Conservation (phyloP, 1,140 invertebrate genomes). For the Venturia canescens region DNA sequence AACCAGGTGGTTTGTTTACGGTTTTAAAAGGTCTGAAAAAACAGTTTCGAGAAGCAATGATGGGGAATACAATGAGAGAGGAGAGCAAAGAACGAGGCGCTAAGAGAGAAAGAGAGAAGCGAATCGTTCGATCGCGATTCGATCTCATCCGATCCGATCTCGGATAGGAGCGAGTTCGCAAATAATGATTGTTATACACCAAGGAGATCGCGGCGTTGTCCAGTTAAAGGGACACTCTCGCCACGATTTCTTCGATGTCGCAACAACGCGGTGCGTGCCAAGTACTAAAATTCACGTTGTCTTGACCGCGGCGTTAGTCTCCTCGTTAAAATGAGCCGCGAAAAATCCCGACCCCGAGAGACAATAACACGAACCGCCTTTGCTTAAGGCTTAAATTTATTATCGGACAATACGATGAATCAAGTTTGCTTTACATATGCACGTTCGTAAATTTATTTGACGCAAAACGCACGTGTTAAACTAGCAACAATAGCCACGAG, state of each 20-base stretch:
- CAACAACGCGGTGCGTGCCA: slow-evolving; percentile 61
- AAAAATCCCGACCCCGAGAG: slow-evolving; percentile 42
- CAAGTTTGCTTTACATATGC: neutral
- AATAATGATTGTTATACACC: slow-evolving; percentile 74
- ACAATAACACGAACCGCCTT: neutral
- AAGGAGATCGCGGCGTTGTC: slow-evolving; percentile 54
- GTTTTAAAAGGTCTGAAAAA: neutral
- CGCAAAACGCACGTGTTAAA: neutral
- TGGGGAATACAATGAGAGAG: neutral
- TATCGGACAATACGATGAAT: slow-evolving; percentile 2
- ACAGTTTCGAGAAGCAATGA: neutral
- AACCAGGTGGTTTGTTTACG: neutral
- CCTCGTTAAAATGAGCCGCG: slow-evolving; percentile 64
- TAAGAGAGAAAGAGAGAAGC: slow-evolving; percentile 40
- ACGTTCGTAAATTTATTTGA: neutral
- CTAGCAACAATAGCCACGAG: no score
- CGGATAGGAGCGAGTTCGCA: slow-evolving; percentile 64
- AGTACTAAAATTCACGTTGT: slow-evolving; percentile 59
- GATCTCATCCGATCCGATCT: slow-evolving; percentile 68
- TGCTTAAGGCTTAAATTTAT: neutral
- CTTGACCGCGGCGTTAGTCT: slow-evolving; percentile 33
- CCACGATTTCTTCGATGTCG: slow-evolving; percentile 27
- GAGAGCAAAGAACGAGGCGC: slow-evolving; percentile 45
- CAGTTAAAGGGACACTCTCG: slow-evolving; percentile 35
- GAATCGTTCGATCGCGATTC: slow-evolving; percentile 58